A percentile compares a stretch with the other conserved stretches of the same genome.
Conservation (phyloP, 2,113 vertebrate genomes). For the Tylochromis polylepis region DNA sequence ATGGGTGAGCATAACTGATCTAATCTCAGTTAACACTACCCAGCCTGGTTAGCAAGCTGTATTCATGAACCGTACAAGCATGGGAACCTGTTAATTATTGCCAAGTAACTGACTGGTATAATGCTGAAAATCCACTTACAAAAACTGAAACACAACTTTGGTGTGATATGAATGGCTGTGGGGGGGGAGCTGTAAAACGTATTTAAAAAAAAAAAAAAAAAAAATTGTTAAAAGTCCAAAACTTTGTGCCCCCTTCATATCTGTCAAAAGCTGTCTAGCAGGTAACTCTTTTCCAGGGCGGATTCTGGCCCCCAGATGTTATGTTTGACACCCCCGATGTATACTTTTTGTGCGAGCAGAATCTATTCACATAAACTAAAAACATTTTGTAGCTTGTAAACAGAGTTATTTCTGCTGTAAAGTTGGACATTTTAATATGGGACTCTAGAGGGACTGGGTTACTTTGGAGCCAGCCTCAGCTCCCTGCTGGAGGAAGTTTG, state of each 20-base stretch:
- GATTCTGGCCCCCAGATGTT: neutral
- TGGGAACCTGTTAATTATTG: neutral
- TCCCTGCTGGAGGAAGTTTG: neutral
- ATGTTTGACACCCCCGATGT: neutral
- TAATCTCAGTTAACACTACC: neutral
- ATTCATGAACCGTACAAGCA: neutral
- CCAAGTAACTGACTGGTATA: neutral
- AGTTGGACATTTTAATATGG: neutral
- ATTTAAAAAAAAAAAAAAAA: too few species aligned
- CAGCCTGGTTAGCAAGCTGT: neutral
- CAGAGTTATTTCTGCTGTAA: neutral
- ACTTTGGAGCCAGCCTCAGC: neutral
- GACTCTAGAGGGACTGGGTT: fast-evolving
- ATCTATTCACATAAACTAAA: neutral
- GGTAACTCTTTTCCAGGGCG: neutral
- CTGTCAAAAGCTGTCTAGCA: neutral
- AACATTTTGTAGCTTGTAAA: neutral
- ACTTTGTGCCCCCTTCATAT: neutral
- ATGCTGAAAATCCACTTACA: neutral
- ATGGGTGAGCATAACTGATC: neutral
- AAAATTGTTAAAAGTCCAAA: fast-evolving
- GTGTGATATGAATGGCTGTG: neutral
- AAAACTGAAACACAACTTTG: neutral
- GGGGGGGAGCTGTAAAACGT: fast-evolving
- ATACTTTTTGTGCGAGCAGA: neutral